A percentile compares a stretch with the other conserved stretches of the same genome.
Evolutionary conservation across 1,140 invertebrate genomes (phyloP).

Genomic region (Trypoxylus dichotomus): DNA sequence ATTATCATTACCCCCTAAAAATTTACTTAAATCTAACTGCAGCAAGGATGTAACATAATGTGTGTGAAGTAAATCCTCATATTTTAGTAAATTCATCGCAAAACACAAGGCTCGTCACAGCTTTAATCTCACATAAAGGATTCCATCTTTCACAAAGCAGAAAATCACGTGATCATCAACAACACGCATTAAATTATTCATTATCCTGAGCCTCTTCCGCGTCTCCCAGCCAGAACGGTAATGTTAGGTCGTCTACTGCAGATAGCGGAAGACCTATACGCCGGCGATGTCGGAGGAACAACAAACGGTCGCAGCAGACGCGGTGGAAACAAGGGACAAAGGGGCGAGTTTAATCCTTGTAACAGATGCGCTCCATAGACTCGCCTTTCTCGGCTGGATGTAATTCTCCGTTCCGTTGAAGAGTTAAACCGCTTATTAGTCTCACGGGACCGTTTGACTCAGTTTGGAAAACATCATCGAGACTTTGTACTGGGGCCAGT

Average conservation of each 20-base stretch:
- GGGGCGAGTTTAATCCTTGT: neutral
- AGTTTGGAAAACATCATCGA: neutral
- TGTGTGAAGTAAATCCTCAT: too few species aligned
- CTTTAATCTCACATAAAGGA: neutral
- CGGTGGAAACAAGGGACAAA: neutral
- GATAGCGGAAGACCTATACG: neutral
- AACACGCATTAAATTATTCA: neutral
- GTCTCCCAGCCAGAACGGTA: neutral
- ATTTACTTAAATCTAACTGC: too few species aligned
- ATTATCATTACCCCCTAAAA: too few species aligned
- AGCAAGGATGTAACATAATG: too few species aligned
- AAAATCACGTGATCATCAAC: neutral
- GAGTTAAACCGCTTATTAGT: slow-evolving; percentile 2
- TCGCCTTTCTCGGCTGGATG: neutral
- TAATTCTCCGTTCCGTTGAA: neutral
- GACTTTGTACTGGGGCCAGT: neutral
- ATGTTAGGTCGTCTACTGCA: neutral
- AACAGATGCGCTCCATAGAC: neutral
- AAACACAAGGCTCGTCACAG: neutral
- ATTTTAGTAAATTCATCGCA: too few species aligned
- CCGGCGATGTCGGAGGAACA: neutral
- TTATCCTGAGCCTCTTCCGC: neutral
- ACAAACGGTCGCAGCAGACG: neutral
- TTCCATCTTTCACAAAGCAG: neutral
- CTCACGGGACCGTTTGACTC: neutral